Conservation (phyloP, 92 coral and sea anemone genomes). For the Zoanthus sansibaricus region DNA sequence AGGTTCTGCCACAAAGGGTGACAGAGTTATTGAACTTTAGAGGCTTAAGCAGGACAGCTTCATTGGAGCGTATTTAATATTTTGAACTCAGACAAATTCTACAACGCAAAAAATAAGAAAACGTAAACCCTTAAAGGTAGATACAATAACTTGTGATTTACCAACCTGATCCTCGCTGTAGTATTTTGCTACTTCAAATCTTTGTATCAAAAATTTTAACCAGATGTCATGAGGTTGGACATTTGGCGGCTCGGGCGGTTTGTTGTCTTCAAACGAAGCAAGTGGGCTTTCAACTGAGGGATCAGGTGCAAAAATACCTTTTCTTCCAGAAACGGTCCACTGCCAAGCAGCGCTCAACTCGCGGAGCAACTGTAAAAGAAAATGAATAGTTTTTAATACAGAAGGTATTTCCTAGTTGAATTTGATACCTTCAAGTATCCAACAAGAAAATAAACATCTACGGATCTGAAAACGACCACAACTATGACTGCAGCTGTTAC, state of each 20-base stretch:
- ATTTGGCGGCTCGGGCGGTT: constrained; percentile 90
- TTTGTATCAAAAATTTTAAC: constrained; percentile 93
- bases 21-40: no score
- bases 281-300: constrained; percentile 82
- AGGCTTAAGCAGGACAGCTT: no score
- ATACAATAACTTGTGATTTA: not conserved
- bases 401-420: no score
- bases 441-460: no score
- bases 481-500: no score
- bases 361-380: constrained; percentile 75
- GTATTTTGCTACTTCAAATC: constrained; percentile 95
- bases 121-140: not conserved
- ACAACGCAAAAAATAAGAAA: no score
- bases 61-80: no score
- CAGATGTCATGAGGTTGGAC: constrained; percentile 95
- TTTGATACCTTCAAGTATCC: no score
- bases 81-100: no score
- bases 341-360: constrained; percentile 98
- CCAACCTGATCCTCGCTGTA: constrained; percentile 92
- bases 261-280: constrained; percentile 85
- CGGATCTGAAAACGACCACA: no score
- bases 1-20: no score
- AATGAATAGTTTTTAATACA: not conserved
- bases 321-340: constrained; percentile 96
- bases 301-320: constrained; percentile 86